These are phyloP conservation scores for Calliopsis andreniformis DNA, from an alignment of 1,140 invertebrate species.

Conservation along the genomic window DNA sequence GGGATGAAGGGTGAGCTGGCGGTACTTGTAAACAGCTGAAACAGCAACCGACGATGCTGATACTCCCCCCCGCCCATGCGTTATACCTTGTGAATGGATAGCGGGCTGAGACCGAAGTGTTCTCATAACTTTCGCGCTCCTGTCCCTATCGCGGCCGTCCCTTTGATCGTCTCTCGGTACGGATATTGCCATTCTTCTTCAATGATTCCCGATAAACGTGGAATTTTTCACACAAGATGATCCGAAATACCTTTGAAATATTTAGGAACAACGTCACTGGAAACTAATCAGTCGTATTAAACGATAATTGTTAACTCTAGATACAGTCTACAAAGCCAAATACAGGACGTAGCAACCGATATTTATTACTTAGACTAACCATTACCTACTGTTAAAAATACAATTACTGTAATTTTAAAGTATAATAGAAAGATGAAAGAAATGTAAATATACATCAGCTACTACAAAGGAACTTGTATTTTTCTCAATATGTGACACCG, in stretches of 20 bases:
- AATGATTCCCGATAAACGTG: constrained; percentile 1
- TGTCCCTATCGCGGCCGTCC: constrained; percentile 1
- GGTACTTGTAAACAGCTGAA: constrained; percentile 68
- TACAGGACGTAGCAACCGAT: too few species aligned
- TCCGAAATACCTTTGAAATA: not conserved
- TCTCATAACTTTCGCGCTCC: constrained; percentile 60
- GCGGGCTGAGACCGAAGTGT: constrained; percentile 33
- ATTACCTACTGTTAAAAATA: too few species aligned
- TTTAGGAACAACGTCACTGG: too few species aligned
- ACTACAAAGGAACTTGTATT: too few species aligned
- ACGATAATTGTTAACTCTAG: too few species aligned
- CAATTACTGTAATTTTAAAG: too few species aligned
- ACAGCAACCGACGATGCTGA: constrained; percentile 60
- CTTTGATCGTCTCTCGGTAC: constrained; percentile 24
- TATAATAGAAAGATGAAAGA: too few species aligned
- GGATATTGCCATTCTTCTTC: constrained; percentile 18
- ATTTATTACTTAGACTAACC: too few species aligned
- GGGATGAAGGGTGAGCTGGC: constrained; percentile 24
- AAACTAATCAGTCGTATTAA: too few species aligned
- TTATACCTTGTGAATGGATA: constrained; percentile 59
- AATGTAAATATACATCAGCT: too few species aligned
- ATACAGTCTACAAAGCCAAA: too few species aligned
- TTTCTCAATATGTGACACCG: too few species aligned
- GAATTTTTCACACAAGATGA: not conserved
- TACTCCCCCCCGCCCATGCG: constrained; percentile 46